Evolutionary conservation across 2,113 vertebrate genomes (phyloP).

Genomic region (Pampusana beccarii): DNA sequence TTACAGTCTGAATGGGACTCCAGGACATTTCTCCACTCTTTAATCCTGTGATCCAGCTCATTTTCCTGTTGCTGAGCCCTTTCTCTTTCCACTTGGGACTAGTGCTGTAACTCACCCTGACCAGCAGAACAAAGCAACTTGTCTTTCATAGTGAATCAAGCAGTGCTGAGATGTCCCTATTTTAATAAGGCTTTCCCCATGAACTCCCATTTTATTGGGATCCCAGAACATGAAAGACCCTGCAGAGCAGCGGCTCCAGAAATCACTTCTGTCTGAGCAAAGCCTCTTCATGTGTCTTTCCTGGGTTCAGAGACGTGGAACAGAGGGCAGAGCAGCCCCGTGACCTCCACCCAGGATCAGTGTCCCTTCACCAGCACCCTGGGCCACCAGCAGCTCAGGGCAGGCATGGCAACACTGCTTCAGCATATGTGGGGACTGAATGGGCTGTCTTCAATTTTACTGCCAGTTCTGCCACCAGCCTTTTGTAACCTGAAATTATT

Average conservation of each 20-base stretch:
- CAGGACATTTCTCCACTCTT: not conserved
- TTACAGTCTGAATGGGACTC: not conserved
- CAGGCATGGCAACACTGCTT: fast-evolving
- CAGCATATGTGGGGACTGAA: not conserved
- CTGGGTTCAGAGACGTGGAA: fast-evolving
- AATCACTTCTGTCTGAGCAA: not conserved
- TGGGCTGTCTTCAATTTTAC: not conserved
- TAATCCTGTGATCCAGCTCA: not conserved
- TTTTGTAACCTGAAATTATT: not conserved
- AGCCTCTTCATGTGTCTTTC: not conserved
- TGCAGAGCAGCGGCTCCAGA: not conserved
- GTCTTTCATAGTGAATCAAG: not conserved
- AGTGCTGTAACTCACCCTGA: not conserved
- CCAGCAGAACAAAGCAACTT: not conserved
- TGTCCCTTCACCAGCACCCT: not conserved
- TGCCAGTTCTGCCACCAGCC: fast-evolving
- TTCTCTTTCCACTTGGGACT: not conserved
- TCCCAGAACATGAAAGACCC: not conserved
- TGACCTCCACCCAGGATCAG: fast-evolving
- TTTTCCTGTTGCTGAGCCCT: slow-evolving; percentile 4
- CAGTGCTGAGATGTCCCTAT: too few relatives aligned
- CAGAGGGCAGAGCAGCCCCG: not conserved
- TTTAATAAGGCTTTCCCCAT: not conserved
- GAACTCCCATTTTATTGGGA: not conserved
- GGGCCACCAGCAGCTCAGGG: not conserved